phyloP scores from a whole-genome alignment of 2,113 vertebrate species.

The Acinonyx jubatus region DNA sequence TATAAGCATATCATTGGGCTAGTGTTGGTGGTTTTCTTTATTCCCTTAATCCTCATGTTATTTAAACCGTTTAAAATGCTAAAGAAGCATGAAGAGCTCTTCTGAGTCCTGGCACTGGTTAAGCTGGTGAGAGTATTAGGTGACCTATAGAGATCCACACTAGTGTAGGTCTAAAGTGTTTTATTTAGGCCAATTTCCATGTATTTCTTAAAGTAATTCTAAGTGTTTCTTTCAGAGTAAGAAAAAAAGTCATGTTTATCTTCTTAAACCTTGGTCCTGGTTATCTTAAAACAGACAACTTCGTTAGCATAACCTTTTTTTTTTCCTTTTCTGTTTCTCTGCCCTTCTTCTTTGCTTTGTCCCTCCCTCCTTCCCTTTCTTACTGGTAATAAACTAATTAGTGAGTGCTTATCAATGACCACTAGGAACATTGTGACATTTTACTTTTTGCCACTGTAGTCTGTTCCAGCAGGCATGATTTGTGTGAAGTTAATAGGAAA shows the following conservation, averaged over 20 bases:
- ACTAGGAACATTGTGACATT: neutral
- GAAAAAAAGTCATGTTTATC: conserved; percentile 30
- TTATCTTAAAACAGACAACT: conserved; percentile 44
- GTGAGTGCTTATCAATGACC: neutral
- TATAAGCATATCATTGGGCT: neutral
- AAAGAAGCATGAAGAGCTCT: neutral
- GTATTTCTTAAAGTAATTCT: conserved; percentile 27
- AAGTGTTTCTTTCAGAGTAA: conserved; percentile 1
- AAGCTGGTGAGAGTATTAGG: neutral
- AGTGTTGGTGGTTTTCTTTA: neutral
- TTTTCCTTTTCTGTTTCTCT: neutral
- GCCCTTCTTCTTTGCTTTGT: neutral
- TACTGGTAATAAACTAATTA: conserved; percentile 11
- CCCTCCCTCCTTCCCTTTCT: neutral
- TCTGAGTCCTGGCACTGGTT: neutral
- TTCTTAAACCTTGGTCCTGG: neutral
- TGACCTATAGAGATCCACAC: neutral
- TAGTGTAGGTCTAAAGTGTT: conserved; percentile 4
- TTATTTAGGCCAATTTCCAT: neutral
- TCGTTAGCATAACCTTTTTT: neutral
- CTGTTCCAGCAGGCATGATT: neutral
- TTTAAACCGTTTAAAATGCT: neutral
- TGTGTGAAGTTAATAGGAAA: conserved; percentile 7
- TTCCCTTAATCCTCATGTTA: neutral
- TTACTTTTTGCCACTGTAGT: neutral